phyloP scores from a whole-genome alignment of 2,888 invertebrate species.

The Agrypnus murinus region DNA sequence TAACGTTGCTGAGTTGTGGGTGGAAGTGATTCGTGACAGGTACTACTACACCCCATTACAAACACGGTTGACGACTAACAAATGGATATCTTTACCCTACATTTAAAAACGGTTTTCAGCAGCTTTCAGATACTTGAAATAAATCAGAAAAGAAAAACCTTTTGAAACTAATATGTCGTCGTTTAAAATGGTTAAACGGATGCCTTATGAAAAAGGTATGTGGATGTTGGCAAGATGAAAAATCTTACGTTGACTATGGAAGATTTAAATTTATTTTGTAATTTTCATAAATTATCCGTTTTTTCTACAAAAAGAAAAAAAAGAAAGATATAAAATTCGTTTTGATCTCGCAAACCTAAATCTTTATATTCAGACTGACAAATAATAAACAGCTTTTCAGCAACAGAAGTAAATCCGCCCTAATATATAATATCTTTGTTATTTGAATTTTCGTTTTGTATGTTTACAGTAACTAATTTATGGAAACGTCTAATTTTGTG shows the following conservation, averaged over 20 bases:
- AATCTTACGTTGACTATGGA: not conserved
- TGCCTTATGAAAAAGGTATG: not conserved
- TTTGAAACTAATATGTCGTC: slow-evolving; percentile 17
- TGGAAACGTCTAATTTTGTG: slow-evolving; percentile 19
- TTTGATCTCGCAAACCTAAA: too few relatives aligned
- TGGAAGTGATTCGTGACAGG: slow-evolving; percentile 23
- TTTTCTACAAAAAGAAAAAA: too few relatives aligned
- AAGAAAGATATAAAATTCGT: too few relatives aligned
- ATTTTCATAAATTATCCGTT: too few relatives aligned
- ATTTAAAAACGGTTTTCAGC: slow-evolving; percentile 16
- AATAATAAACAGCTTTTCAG: slow-evolving; percentile 24
- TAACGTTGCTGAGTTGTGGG: slow-evolving; percentile 10
- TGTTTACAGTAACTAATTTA: slow-evolving; percentile 25
- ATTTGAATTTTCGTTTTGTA: slow-evolving; percentile 16
- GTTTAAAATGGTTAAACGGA: slow-evolving; percentile 11
- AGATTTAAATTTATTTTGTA: slow-evolving; percentile 4
- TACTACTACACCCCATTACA: slow-evolving; percentile 20
- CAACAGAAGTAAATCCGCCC: slow-evolving; percentile 4
- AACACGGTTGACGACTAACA: slow-evolving; percentile 24
- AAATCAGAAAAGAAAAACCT: slow-evolving; percentile 15
- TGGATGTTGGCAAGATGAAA: slow-evolving; percentile 19
- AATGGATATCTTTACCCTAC: slow-evolving; percentile 16
- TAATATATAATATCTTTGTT: not conserved
- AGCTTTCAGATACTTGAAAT: slow-evolving; percentile 25
- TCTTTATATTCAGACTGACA: slow-evolving; percentile 9